Evolutionary conservation across 2,888 invertebrate genomes (phyloP).

Genomic region (Bhutanitis thaidina): DNA sequence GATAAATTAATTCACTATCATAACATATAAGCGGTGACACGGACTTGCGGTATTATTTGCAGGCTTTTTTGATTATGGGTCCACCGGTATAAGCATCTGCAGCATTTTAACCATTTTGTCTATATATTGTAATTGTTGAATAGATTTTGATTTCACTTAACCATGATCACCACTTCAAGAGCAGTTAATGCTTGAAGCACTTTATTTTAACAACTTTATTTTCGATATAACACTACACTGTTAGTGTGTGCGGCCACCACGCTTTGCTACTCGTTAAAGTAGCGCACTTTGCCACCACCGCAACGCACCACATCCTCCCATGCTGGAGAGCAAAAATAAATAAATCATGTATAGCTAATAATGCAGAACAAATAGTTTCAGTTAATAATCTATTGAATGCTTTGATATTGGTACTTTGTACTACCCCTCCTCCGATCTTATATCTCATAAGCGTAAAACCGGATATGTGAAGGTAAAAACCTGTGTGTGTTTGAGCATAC

Average conservation of each 20-base stretch:
- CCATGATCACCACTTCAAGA: background rate
- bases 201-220: slow-evolving; percentile 1
- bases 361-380: too few relatives aligned
- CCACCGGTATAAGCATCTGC: slow-evolving; percentile 8
- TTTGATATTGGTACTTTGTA: too few relatives aligned
- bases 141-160: background rate
- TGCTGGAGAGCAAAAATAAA: slow-evolving; percentile 70
- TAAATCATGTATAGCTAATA: too few relatives aligned
- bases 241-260: background rate
- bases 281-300: slow-evolving; percentile 65
- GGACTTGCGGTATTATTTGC: background rate
- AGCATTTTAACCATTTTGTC: background rate
- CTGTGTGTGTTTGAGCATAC: too few relatives aligned
- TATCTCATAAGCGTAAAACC: too few relatives aligned
- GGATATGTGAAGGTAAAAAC: too few relatives aligned
- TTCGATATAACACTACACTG: background rate
- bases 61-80: background rate
- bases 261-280: slow-evolving; percentile 57
- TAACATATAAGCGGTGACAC: slow-evolving; percentile 10
- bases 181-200: background rate
- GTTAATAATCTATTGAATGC: too few relatives aligned
- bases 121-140: background rate
- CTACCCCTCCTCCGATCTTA: too few relatives aligned
- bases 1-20: slow-evolving; percentile 11
- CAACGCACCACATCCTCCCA: slow-evolving; percentile 86